Evolutionary conservation across 2,113 vertebrate species (phyloP).

Genomic region (Pluvialis apricaria): DNA sequence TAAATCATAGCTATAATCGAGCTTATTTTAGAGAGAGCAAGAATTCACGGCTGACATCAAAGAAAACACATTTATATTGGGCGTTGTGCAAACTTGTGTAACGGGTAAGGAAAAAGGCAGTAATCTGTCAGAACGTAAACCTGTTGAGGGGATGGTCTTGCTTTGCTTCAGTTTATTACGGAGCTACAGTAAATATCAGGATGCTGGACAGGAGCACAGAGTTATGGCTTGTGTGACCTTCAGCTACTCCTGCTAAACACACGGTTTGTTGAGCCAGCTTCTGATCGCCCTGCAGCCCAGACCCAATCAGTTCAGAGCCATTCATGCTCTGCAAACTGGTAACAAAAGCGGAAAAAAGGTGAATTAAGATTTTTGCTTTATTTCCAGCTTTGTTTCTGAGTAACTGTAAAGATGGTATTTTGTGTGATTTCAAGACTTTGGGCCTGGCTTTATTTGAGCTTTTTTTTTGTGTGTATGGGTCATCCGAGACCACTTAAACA

Average conservation of each 20-base stretch:
- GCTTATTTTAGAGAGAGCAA: slow-evolving; percentile 5
- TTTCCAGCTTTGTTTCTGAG: neutral
- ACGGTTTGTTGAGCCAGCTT: neutral
- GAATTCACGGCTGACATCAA: slow-evolving; percentile 23
- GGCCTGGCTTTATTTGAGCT: neutral
- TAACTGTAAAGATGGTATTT: neutral
- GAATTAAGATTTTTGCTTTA: neutral
- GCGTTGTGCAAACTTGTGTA: neutral
- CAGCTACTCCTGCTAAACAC: neutral
- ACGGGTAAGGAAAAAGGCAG: neutral
- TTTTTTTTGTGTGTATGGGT: neutral
- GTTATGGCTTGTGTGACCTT: neutral
- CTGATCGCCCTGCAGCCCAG: neutral
- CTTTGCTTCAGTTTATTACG: neutral
- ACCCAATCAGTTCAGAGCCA: neutral
- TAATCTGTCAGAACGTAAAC: neutral
- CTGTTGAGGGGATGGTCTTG: neutral
- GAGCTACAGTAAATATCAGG: neutral
- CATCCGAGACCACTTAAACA: neutral
- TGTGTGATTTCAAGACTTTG: neutral
- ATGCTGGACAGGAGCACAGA: neutral
- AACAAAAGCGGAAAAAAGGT: neutral
- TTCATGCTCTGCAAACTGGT: neutral
- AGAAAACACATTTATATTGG: neutral
- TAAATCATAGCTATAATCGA: neutral